These are phyloP conservation scores for Phalanger gymnotis DNA, from an alignment of 2,797 vertebrate species.

Conservation along the genomic window DNA sequence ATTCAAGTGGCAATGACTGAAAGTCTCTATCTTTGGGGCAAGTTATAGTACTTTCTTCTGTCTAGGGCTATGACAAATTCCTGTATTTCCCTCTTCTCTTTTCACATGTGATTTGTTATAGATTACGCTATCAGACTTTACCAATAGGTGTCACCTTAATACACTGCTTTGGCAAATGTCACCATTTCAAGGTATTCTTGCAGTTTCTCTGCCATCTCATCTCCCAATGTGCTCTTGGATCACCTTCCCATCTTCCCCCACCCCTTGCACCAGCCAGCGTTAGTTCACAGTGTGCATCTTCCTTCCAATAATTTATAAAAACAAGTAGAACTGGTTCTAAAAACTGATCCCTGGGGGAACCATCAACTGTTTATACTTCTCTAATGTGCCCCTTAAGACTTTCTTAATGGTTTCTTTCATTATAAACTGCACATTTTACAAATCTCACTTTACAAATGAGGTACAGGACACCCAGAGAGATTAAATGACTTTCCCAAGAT, in stretches of 20 bases:
- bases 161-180: conserved; percentile 27
- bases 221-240: background rate
- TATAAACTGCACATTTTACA: background rate
- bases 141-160: background rate
- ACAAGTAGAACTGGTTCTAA: background rate
- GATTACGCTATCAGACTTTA: background rate
- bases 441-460: background rate
- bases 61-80: background rate
- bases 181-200: conserved; percentile 37
- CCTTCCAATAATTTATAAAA: conserved; percentile 39
- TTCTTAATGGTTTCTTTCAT: background rate
- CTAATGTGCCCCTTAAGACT: background rate
- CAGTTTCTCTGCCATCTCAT: background rate
- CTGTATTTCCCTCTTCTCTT: background rate
- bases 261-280: background rate
- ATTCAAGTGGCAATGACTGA: background rate
- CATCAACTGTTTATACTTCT: background rate
- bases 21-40: background rate
- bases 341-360: background rate
- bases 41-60: background rate
- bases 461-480: background rate
- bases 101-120: background rate
- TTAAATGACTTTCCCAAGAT: background rate
- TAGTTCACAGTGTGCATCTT: background rate
- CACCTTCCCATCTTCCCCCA: background rate